Evolutionary conservation across 2,113 vertebrate genomes (phyloP).

Genomic region (Ceyx melanurus): DNA sequence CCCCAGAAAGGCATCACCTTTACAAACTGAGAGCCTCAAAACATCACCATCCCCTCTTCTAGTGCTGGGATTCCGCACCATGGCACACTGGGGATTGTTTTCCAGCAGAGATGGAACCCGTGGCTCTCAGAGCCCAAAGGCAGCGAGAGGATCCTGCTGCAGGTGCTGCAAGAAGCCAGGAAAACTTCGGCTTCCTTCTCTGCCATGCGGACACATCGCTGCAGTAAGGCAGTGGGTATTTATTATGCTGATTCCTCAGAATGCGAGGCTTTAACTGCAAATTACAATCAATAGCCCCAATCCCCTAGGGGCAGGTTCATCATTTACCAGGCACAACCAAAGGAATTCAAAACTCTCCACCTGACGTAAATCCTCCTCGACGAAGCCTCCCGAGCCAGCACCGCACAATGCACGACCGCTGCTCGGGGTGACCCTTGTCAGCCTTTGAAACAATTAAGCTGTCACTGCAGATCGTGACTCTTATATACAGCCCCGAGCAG

Average conservation of each 20-base stretch:
- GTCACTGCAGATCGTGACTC: slow-evolving; percentile 40
- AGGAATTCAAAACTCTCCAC: slow-evolving; percentile 54
- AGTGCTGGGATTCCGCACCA: neutral
- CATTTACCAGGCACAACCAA: slow-evolving; percentile 39
- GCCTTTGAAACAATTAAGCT: slow-evolving; percentile 44
- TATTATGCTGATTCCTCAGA: slow-evolving; percentile 59
- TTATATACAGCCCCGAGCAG: slow-evolving; percentile 14
- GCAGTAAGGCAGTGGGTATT: slow-evolving; percentile 19
- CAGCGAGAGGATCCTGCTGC: neutral
- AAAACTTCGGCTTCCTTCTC: neutral
- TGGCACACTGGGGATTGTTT: fast-evolving
- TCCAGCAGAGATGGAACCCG: neutral
- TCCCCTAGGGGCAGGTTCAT: slow-evolving; percentile 33
- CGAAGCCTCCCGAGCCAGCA: slow-evolving; percentile 9
- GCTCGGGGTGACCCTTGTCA: slow-evolving; percentile 58
- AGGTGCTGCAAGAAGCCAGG: neutral
- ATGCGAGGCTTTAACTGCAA: slow-evolving; percentile 59
- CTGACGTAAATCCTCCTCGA: slow-evolving; percentile 41
- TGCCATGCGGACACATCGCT: neutral
- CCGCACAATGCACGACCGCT: neutral
- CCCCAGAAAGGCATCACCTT: neutral
- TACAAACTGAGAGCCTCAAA: neutral
- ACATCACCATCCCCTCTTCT: neutral
- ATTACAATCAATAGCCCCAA: slow-evolving; percentile 59
- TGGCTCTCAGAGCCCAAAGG: neutral